Evolutionary conservation across 2,113 vertebrate species (phyloP).

Genomic region (Mobula hypostoma): DNA sequence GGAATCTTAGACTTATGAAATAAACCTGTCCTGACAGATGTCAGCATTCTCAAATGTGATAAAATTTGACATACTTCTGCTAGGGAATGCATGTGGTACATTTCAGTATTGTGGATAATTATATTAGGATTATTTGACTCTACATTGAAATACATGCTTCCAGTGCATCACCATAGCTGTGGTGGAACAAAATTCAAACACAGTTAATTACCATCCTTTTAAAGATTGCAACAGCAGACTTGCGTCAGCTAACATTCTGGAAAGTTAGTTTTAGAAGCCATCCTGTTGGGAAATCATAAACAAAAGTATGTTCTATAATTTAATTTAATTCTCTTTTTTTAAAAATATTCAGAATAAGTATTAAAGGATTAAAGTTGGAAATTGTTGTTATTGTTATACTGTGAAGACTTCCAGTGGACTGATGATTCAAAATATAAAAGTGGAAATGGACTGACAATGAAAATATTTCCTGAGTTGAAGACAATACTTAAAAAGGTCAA

Average conservation of each 20-base stretch:
- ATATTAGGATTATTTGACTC: neutral
- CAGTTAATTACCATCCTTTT: neutral
- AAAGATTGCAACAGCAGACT: neutral
- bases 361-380: neutral
- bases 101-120: constrained; percentile 8
- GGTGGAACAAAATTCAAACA: neutral
- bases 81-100: neutral
- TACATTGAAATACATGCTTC: neutral
- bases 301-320: neutral
- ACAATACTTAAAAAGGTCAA: neutral
- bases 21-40: neutral
- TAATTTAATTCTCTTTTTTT: neutral
- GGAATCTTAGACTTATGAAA: neutral
- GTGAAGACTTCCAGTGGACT: neutral
- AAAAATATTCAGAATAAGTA: neutral
- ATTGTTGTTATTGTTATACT: neutral
- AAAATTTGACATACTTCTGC: neutral
- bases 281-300: neutral
- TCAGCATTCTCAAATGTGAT: neutral
- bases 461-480: neutral
- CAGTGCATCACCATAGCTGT: neutral
- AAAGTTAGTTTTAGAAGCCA: neutral
- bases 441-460: neutral
- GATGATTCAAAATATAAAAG: neutral
- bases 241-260: neutral